phyloP scores from a whole-genome alignment of 2,113 vertebrate species.

The Burhinus bistriatus region DNA sequence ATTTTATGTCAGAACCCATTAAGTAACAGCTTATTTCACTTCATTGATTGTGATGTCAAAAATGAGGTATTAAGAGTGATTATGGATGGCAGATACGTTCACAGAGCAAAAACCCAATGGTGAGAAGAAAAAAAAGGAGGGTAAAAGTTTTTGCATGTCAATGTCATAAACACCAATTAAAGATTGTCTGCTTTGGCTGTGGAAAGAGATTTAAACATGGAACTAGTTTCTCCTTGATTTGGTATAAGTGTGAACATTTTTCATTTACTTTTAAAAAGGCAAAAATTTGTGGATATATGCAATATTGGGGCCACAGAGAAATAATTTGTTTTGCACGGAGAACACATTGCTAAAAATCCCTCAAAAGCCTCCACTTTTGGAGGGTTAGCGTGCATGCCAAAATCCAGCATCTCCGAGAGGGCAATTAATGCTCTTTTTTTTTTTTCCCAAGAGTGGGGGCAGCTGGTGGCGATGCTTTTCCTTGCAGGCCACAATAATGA shows the following conservation, averaged over 20 bases:
- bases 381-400: neutral
- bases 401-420: neutral
- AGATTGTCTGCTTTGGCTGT: neutral
- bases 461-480: neutral
- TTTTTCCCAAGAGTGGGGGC: neutral
- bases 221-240: neutral
- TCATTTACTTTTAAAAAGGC: neutral
- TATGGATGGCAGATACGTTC: neutral
- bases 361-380: neutral
- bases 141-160: neutral
- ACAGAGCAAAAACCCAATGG: neutral
- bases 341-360: neutral
- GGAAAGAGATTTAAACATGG: neutral
- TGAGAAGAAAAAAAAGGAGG: neutral
- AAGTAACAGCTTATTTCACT: conserved; percentile 47
- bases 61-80: conserved; percentile 16
- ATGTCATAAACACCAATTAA: neutral
- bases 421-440: neutral
- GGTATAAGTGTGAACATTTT: neutral
- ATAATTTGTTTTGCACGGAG: neutral
- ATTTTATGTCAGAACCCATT: conserved; percentile 43
- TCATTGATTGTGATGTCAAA: conserved; percentile 43
- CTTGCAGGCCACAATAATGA: neutral
- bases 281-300: neutral
- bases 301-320: neutral